phyloP scores from a whole-genome alignment of 2,888 invertebrate species.

The Melieria picta region DNA sequence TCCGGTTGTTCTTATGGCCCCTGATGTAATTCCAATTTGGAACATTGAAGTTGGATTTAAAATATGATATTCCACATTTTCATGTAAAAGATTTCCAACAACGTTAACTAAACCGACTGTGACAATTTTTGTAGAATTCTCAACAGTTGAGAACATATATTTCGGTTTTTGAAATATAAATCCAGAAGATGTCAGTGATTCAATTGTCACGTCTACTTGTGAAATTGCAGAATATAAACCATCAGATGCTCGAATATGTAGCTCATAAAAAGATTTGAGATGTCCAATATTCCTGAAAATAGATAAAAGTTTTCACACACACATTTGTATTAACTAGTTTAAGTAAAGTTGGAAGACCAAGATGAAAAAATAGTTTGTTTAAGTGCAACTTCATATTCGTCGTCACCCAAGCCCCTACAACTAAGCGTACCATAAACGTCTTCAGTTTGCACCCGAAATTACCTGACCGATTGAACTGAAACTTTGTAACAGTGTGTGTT shows the following conservation, averaged over 20 bases:
- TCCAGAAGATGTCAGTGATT: slow-evolving; percentile 77
- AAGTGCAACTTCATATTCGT: not conserved
- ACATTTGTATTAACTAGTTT: no score
- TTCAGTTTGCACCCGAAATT: not conserved
- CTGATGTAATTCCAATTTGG: slow-evolving; percentile 87
- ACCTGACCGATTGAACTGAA: not conserved
- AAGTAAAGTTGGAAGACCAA: no score
- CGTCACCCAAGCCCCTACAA: not conserved
- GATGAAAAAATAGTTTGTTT: no score
- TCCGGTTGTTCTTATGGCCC: slow-evolving; percentile 88
- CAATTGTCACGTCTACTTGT: slow-evolving; percentile 75
- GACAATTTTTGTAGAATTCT: slow-evolving; percentile 85
- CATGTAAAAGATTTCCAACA: slow-evolving; percentile 86
- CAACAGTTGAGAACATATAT: slow-evolving; percentile 83
- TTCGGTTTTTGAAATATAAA: slow-evolving; percentile 83
- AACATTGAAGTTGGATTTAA: slow-evolving; percentile 89
- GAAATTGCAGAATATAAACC: slow-evolving; percentile 82
- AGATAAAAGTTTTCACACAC: no score
- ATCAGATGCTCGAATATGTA: slow-evolving; percentile 87
- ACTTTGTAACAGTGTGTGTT: no score
- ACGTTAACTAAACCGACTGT: slow-evolving; percentile 88
- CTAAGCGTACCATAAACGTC: not conserved
- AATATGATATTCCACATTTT: slow-evolving; percentile 86
- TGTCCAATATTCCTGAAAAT: slow-evolving; percentile 67
- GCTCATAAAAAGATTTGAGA: slow-evolving; percentile 72